A percentile compares a stretch with the other conserved stretches of the same genome.
Conservation (phyloP, 2,888 invertebrate species). For the Melieria crassipennis region DNA sequence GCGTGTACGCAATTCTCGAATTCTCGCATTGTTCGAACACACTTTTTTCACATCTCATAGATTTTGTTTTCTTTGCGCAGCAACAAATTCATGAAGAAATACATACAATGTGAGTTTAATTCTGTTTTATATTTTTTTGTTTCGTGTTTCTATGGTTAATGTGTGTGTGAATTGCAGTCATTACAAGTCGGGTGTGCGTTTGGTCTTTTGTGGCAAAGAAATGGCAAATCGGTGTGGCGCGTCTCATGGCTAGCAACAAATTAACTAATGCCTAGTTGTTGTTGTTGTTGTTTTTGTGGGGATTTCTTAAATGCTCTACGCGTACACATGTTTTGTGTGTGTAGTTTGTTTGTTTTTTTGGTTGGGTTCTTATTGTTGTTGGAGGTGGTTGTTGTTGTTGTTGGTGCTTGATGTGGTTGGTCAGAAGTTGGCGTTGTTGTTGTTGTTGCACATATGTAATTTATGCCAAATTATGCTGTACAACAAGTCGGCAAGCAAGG, state of each 20-base stretch:
- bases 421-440: too few species aligned
- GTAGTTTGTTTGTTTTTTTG: constrained; percentile 25
- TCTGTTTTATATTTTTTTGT: too few species aligned
- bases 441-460: constrained; percentile 21
- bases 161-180: too few species aligned
- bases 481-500: constrained; percentile 24
- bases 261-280: constrained; percentile 5
- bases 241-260: constrained; percentile 9
- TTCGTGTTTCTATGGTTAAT: too few species aligned
- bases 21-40: constrained; percentile 16
- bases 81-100: too few species aligned
- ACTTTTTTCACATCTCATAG: neutral
- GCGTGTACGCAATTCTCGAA: constrained; percentile 21
- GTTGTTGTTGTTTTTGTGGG: neutral
- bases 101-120: too few species aligned
- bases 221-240: too few species aligned
- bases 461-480: constrained; percentile 33
- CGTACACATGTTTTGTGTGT: constrained; percentile 18
- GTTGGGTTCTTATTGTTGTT: constrained; percentile 21
- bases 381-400: neutral
- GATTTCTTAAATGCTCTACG: constrained; percentile 3
- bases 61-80: too few species aligned
- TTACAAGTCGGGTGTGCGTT: too few species aligned
- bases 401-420: constrained; percentile 9
- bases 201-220: too few species aligned